A percentile compares a stretch with the other conserved stretches of the same genome.
These are phyloP conservation scores for Muscicapa comitata DNA, from an alignment of 2,797 vertebrate genomes.

Conservation along the genomic window DNA sequence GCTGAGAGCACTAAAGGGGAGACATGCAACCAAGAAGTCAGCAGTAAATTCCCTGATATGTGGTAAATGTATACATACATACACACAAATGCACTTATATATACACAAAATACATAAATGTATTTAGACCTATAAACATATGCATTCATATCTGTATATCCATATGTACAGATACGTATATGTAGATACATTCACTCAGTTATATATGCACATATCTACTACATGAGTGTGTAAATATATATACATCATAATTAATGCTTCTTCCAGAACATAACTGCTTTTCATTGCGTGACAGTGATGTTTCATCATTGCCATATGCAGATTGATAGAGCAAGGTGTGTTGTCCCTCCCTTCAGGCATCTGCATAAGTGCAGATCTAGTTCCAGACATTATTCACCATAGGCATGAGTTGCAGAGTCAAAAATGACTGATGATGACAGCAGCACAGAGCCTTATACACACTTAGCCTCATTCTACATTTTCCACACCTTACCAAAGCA, in stretches of 20 bases:
- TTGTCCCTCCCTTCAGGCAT: background rate
- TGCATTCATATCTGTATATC: background rate
- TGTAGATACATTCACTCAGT: background rate
- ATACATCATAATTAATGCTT: background rate
- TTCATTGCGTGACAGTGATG: background rate
- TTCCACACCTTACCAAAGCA: background rate
- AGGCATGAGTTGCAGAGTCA: background rate
- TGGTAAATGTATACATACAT: background rate
- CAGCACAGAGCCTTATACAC: background rate
- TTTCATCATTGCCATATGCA: background rate
- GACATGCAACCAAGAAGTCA: background rate
- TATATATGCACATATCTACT: background rate
- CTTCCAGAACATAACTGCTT: background rate
- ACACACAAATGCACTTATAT: background rate
- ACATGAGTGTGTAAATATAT: background rate
- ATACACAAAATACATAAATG: background rate
- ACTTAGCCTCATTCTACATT: background rate
- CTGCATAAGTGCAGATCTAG: rapidly evolving
- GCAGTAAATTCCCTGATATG: background rate
- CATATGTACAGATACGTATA: background rate
- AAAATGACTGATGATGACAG: background rate
- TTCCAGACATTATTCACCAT: background rate
- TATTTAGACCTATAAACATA: background rate
- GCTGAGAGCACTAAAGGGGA: background rate
- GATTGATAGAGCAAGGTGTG: background rate